Evolutionary conservation across 2,113 vertebrate species (phyloP), one percentile per base, ranked within the genome.

Genomic region (Desmodus rotundus): DNA sequence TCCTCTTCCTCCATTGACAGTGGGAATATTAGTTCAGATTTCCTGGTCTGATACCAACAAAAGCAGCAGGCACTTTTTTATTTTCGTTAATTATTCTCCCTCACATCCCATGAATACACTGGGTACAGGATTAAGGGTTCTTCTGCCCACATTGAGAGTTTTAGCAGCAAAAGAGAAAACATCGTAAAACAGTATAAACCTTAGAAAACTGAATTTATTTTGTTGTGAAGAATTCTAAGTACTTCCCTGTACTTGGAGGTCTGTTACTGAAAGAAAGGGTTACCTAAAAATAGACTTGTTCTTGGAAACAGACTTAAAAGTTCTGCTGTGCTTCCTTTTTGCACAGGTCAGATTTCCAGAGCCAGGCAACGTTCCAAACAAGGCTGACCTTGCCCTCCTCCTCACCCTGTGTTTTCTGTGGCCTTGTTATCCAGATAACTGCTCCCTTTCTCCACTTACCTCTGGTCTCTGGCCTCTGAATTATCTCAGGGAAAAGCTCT

Each of bases 281-380:
- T 78, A 52, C 47, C 85, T 97, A 93, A 96, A 90, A 95, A 97
- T 87, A 91, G 82, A 89, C 36, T 76, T 82, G 67, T 91, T 84
- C 78, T 82, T 93, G 76, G 45, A 91, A 93, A 67, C 24, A 33
- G 73, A 72, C 65, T 89, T 86, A 52, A 50, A 94, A 31, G 24
- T 91, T 93, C 67, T 77, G 16, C 61, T 38, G 6, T 87, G 41
- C 73, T 94, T 94, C 47, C 36, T 94, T 94, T 78, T 54, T 33
- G 73, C 26, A 19, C 36, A 63, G 90, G 61, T 85, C 73, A 68
- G 87, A 77, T 95, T 91, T 91, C 87, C 33, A 65, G 16, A 93
- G 43, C 47, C 73, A 78, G 89, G 68, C 73, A 88, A 28, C 91
- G 82, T 91, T 89, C 73, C 67, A 85, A 52, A 54, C 33, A 58